Evolutionary conservation across 2,888 invertebrate species (phyloP).

Genomic region (Habroteleia sp.): DNA sequence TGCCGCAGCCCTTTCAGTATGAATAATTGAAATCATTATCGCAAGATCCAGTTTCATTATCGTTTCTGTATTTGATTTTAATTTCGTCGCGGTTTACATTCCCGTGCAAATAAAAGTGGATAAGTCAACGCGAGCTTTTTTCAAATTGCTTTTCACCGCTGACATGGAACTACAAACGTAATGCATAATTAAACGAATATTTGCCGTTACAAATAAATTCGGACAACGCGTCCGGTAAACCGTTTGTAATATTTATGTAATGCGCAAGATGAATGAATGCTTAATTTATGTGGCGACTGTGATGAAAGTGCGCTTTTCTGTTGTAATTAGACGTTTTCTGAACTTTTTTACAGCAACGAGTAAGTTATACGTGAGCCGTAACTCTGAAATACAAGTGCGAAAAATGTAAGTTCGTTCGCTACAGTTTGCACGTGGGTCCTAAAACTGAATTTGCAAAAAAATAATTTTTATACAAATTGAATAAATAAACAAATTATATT

Average conservation of each 20-base stretch:
- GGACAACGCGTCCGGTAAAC: slow-evolving; percentile 1
- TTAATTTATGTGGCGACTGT: slow-evolving; percentile 14
- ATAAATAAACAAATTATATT: too few relatives aligned
- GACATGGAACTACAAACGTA: slow-evolving; percentile 18
- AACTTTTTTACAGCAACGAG: too few relatives aligned
- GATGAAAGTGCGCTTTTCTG: not conserved
- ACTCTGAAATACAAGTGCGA: too few relatives aligned
- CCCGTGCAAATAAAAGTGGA: slow-evolving; percentile 1
- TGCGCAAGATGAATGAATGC: not conserved
- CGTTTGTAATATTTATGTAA: slow-evolving; percentile 17
- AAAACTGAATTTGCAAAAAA: too few relatives aligned
- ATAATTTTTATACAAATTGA: too few relatives aligned
- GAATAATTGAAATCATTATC: slow-evolving; percentile 50
- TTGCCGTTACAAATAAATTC: slow-evolving; percentile 17
- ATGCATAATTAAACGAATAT: slow-evolving; percentile 24
- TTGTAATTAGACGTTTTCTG: too few relatives aligned
- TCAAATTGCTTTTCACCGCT: slow-evolving; percentile 13
- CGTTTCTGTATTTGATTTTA: slow-evolving; percentile 31
- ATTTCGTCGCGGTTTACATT: slow-evolving; percentile 17
- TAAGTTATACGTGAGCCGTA: too few relatives aligned
- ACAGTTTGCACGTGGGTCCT: too few relatives aligned
- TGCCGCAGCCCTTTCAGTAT: slow-evolving; percentile 8
- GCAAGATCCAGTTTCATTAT: slow-evolving; percentile 36
- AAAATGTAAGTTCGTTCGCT: too few relatives aligned
- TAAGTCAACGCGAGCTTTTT: slow-evolving; percentile 12